These are phyloP conservation scores for Moxostoma hubbsi DNA, from an alignment of 2,797 vertebrate species.

Conservation along the genomic window DNA sequence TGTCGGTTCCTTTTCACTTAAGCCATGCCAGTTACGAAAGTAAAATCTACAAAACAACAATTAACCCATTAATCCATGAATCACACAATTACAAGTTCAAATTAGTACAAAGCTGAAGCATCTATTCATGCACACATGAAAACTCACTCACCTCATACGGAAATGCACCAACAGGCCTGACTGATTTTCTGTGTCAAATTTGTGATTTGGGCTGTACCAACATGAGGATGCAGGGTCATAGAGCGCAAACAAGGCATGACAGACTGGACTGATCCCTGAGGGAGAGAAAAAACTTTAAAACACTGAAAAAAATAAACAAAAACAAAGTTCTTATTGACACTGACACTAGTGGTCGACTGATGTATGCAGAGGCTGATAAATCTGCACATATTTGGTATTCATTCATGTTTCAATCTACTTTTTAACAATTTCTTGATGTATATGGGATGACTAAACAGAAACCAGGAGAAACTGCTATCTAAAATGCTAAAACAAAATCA, in stretches of 20 bases:
- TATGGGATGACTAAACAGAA: too few species aligned
- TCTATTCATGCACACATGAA: not conserved
- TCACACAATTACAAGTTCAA: not conserved
- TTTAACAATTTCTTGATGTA: too few species aligned
- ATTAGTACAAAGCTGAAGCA: too few species aligned
- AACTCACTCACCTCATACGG: slow-evolving; percentile 87
- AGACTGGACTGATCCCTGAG: slow-evolving; percentile 87
- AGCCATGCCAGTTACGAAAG: slow-evolving; percentile 92
- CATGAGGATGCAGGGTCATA: slow-evolving; percentile 76
- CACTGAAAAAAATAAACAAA: not conserved
- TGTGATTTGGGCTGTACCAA: slow-evolving; percentile 90
- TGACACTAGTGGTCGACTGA: too few species aligned
- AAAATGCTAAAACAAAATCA: too few species aligned
- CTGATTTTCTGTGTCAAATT: slow-evolving; percentile 74
- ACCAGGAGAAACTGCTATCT: too few species aligned
- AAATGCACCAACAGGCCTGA: slow-evolving; percentile 76
- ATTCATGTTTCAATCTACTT: too few species aligned
- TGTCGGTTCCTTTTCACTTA: slow-evolving; percentile 75
- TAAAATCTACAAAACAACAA: slow-evolving; percentile 77
- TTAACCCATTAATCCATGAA: not conserved
- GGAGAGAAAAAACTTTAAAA: slow-evolving; percentile 16
- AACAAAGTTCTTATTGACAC: not conserved
- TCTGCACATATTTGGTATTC: too few species aligned
- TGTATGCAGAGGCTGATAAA: too few species aligned
- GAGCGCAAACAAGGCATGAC: slow-evolving; percentile 86